Conservation (phyloP, 2,113 vertebrate genomes). For the Pavo muticus region DNA sequence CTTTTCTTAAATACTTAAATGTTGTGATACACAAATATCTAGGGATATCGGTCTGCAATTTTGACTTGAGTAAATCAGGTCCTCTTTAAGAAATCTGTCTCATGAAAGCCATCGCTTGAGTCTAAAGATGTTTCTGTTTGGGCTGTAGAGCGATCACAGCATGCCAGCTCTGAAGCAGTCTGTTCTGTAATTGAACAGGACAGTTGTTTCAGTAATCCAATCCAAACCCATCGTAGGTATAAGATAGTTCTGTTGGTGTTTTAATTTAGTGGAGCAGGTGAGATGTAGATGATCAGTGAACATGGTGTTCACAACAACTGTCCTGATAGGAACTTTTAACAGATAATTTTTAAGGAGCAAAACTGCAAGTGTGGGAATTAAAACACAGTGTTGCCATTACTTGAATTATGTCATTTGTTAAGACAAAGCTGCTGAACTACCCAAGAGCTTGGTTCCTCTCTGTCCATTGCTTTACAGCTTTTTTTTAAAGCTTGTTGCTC, state of each 20-base stretch:
- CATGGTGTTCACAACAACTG: background rate
- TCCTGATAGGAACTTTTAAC: background rate
- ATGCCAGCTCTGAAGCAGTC: background rate
- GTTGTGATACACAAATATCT: background rate
- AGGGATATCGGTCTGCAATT: background rate
- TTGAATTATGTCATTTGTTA: rapidly evolving
- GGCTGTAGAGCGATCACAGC: background rate
- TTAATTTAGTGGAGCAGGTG: too few species aligned
- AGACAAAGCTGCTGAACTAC: background rate
- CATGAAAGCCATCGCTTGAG: background rate
- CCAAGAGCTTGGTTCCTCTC: background rate
- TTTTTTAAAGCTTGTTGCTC: background rate
- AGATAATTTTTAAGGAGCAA: background rate
- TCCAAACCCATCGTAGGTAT: background rate
- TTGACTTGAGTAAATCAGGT: background rate
- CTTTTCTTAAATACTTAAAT: background rate
- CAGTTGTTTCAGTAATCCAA: background rate
- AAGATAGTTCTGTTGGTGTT: background rate
- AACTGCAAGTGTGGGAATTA: background rate
- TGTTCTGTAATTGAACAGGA: background rate
- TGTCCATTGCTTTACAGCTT: background rate
- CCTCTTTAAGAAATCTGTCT: background rate
- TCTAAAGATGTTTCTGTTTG: background rate
- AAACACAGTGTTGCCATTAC: background rate
- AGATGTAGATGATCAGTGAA: background rate